These are phyloP conservation scores for Ramphastos sulfuratus DNA, from an alignment of 2,113 vertebrate genomes.

Conservation along the genomic window DNA sequence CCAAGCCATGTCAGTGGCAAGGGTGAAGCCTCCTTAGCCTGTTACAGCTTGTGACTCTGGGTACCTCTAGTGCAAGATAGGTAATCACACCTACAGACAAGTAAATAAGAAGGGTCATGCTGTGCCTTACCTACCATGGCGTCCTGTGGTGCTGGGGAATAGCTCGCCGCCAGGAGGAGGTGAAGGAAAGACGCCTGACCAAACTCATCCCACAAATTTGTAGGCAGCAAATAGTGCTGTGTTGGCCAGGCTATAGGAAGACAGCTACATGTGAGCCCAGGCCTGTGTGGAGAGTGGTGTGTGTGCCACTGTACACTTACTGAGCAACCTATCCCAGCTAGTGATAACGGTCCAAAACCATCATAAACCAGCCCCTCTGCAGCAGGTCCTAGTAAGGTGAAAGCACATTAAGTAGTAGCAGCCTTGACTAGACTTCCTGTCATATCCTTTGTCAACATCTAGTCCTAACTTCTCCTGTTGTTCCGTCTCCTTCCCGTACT, in stretches of 20 bases:
- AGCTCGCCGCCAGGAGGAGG: not conserved
- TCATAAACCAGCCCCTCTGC: not conserved
- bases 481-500: not conserved
- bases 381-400: not conserved
- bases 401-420: not conserved
- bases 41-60: not conserved
- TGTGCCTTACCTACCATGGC: not conserved
- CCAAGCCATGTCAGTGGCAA: not conserved
- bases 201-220: not conserved
- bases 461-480: not conserved
- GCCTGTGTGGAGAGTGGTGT: accelerated
- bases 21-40: slow-evolving; percentile 9
- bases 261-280: accelerated
- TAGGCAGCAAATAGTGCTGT: not conserved
- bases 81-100: not conserved
- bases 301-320: accelerated
- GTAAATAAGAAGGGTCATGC: not conserved
- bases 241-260: not conserved
- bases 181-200: not conserved
- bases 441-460: not conserved
- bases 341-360: accelerated
- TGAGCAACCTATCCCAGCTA: not conserved
- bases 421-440: not conserved
- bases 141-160: not conserved
- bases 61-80: not conserved